Percentiles rank a stretch among this genome's conserved stretches.
Evolutionary conservation across 2,888 invertebrate genomes (phyloP).

Genomic region (Acronicta leporina): DNA sequence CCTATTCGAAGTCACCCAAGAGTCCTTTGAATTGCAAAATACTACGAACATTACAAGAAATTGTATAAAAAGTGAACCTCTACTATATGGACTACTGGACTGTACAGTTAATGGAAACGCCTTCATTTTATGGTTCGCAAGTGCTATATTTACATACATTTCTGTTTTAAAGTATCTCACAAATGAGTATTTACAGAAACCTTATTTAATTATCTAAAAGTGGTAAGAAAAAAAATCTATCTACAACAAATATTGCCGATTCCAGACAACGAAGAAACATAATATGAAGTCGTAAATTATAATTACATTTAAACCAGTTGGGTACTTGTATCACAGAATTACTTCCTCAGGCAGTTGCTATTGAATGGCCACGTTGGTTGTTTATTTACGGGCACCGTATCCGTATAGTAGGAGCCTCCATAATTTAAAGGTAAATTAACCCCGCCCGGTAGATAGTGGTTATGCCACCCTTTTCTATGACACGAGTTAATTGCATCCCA

Average conservation of each 20-base stretch:
- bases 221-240: background rate
- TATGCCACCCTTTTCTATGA: slow-evolving; percentile 57
- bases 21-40: slow-evolving; percentile 79
- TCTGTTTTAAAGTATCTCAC: too few relatives aligned
- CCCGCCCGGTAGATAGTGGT: slow-evolving; percentile 46
- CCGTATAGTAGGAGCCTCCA: slow-evolving; percentile 34
- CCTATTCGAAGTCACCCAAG: slow-evolving; percentile 62
- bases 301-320: slow-evolving; percentile 18
- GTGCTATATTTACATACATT: background rate
- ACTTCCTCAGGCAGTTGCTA: slow-evolving; percentile 38
- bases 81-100: slow-evolving; percentile 30
- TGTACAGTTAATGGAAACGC: slow-evolving; percentile 42
- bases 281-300: slow-evolving; percentile 25
- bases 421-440: slow-evolving; percentile 56
- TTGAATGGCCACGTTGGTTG: slow-evolving; percentile 43
- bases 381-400: slow-evolving; percentile 47
- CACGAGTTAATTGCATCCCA: slow-evolving; percentile 52
- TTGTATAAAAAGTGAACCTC: slow-evolving; percentile 67
- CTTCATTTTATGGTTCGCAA: slow-evolving; percentile 15
- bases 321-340: slow-evolving; percentile 34
- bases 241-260: background rate
- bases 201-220: too few relatives aligned
- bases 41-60: slow-evolving; percentile 69
- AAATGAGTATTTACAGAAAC: too few relatives aligned
- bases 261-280: slow-evolving; percentile 8